Evolutionary conservation across 1,140 invertebrate species (phyloP), one percentile per base, ranked within the genome.

Genomic region (Episyrphus balteatus): DNA sequence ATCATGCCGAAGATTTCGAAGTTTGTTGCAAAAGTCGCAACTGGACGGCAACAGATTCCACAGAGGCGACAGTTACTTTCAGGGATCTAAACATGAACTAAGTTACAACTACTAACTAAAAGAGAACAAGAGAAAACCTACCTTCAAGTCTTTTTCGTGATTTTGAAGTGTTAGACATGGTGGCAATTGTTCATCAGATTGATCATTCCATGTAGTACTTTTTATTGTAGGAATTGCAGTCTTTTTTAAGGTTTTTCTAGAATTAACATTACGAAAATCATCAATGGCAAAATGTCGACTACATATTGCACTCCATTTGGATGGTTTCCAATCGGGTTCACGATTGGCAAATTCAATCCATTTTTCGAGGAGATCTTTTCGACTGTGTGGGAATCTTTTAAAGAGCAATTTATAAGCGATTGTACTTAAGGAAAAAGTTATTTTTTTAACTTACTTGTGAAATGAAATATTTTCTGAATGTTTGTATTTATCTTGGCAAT

Each of bases 401-500:
- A 42, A 38, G 40, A 34, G 10, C 11, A 30, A 31, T 17, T 3
- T 7, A 8, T 36, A 17, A 6, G 19, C 0, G 18, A 46, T 18
- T 21, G 17, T 15, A 45, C 30, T 1, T 47, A 33, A 9, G 34
- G 10, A 17, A 15, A 39, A 21, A 14, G 17, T 43, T 12, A 21
- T 41, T n/a, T 5, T 7, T 12, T 3, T 15, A 19, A 30, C 41
- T 50, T 11, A 64, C 63, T 61, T 62, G 52, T 66, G 63, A 30
- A 66, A 66, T 0, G 63, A 66, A 26, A 66, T 59, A 51, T 57
- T 64, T 31, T 59, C 59, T 5, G 55, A 48, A 44, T 66, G 63
- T 7, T 60, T 56, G 52, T 66, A 66, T 57, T 64, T 66, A 48
- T 64, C 55, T 48, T 54, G 58, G 42, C 63, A 66, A 54, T 64